phyloP scores from a whole-genome alignment of 1,140 invertebrate species.

The Halesus radiatus region DNA sequence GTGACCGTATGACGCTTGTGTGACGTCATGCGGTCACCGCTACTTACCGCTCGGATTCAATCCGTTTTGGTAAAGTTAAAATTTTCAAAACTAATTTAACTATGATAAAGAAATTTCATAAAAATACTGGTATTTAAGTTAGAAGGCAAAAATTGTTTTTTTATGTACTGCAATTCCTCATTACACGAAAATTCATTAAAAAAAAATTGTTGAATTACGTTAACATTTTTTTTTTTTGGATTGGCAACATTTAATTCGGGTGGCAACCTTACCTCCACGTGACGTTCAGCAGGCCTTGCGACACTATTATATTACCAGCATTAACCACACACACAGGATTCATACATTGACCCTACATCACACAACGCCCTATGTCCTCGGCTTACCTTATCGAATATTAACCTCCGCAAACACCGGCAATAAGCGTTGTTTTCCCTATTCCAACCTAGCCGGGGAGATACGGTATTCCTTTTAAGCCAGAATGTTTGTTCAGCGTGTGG shows the following conservation, averaged over 20 bases:
- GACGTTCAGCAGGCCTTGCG: constrained; percentile 9
- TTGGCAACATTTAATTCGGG: neutral
- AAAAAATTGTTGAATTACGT: too few relatives aligned
- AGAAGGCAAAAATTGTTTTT: too few relatives aligned
- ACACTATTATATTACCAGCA: neutral
- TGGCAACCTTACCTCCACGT: constrained; percentile 1
- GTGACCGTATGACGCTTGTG: too few relatives aligned
- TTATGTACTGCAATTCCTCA: too few relatives aligned
- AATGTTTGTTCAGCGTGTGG: constrained; percentile 6
- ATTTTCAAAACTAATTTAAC: too few relatives aligned
- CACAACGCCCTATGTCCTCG: neutral
- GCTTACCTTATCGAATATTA: constrained; percentile 16
- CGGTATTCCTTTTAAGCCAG: neutral
- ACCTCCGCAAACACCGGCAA: neutral
- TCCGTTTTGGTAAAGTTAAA: too few relatives aligned
- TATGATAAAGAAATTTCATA: too few relatives aligned
- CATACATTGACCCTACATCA: constrained; percentile 3
- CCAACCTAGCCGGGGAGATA: too few relatives aligned
- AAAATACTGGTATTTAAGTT: too few relatives aligned
- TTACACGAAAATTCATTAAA: too few relatives aligned
- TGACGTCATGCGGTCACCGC: too few relatives aligned
- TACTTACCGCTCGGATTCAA: too few relatives aligned
- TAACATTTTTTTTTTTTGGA: neutral
- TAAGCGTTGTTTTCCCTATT: constrained; percentile 4
- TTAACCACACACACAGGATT: constrained; percentile 26